A percentile compares a stretch with the other conserved stretches of the same genome.
phyloP scores from a whole-genome alignment of 2,797 vertebrate species.

The Brachyalestes nurse region DNA sequence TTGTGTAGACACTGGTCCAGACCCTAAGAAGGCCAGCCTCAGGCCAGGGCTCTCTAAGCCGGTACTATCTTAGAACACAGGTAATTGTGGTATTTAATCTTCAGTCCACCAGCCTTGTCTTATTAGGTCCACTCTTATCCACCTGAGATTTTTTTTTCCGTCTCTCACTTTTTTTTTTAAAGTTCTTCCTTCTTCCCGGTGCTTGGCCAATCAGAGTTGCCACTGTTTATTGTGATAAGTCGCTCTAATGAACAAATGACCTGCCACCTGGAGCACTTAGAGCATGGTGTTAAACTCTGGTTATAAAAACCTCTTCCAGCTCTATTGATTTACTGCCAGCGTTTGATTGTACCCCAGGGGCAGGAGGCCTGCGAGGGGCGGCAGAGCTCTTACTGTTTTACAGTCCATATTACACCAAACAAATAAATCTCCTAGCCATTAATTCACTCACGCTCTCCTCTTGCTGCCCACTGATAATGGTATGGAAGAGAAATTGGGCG shows the following conservation, averaged over 20 bases:
- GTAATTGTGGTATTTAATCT: constrained; percentile 80
- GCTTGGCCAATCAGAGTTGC: constrained; percentile 74
- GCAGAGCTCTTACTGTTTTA: constrained; percentile 86
- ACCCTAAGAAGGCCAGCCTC: constrained; percentile 14
- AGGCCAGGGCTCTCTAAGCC: constrained; percentile 8
- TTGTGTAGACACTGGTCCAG: constrained; percentile 9
- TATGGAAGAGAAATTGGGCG: constrained; percentile 69
- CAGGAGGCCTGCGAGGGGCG: constrained; percentile 77
- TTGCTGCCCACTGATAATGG: constrained; percentile 68
- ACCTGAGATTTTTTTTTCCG: constrained; percentile 73
- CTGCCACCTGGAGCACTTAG: constrained; percentile 86
- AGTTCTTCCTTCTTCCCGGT: constrained; percentile 54
- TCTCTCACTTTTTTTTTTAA: constrained; percentile 60
- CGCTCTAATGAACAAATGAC: constrained; percentile 87
- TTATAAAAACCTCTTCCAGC: constrained; percentile 85
- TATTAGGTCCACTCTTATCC: constrained; percentile 73
- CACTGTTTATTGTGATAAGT: constrained; percentile 88
- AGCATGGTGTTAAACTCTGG: constrained; percentile 82
- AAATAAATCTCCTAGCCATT: constrained; percentile 87
- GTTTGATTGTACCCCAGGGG: constrained; percentile 87
- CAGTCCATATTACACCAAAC: constrained; percentile 85
- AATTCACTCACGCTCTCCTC: constrained; percentile 76
- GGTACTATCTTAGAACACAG: constrained; percentile 54
- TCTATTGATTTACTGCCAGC: constrained; percentile 87
- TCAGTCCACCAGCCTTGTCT: constrained; percentile 66